phyloP scores from a whole-genome alignment of 2,797 vertebrate genomes.

The Octomys mimax region DNA sequence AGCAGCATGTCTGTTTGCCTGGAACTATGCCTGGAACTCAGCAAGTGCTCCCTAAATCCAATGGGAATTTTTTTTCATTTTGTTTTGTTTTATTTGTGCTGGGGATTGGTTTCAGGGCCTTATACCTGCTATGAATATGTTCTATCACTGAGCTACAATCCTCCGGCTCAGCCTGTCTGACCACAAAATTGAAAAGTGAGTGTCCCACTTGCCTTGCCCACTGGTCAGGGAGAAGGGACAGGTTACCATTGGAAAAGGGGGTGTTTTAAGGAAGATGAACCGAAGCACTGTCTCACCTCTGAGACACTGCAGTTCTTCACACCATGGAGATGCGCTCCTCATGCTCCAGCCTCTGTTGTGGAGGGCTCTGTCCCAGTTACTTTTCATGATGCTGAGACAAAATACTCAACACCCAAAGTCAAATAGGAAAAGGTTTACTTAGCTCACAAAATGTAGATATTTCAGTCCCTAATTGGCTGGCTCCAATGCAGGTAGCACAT shows the following conservation, averaged over 20 bases:
- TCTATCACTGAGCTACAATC: background rate
- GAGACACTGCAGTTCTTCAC: fast-evolving
- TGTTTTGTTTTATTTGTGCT: background rate
- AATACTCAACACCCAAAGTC: background rate
- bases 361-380: background rate
- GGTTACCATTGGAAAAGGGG: background rate
- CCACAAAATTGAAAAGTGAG: no score
- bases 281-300: background rate
- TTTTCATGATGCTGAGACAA: background rate
- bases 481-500: background rate
- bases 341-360: no score
- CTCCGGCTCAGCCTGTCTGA: background rate
- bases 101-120: no score
- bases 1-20: background rate
- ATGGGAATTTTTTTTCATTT: background rate
- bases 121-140: background rate
- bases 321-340: fast-evolving
- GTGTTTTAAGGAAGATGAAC: background rate
- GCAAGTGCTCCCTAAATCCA: background rate
- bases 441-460: background rate
- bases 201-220: fast-evolving
- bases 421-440: background rate
- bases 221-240: background rate
- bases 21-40: no score
- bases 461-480: background rate